Evolutionary conservation across 2,888 invertebrate genomes (phyloP).

Genomic region (Himalopsyche anomala): DNA sequence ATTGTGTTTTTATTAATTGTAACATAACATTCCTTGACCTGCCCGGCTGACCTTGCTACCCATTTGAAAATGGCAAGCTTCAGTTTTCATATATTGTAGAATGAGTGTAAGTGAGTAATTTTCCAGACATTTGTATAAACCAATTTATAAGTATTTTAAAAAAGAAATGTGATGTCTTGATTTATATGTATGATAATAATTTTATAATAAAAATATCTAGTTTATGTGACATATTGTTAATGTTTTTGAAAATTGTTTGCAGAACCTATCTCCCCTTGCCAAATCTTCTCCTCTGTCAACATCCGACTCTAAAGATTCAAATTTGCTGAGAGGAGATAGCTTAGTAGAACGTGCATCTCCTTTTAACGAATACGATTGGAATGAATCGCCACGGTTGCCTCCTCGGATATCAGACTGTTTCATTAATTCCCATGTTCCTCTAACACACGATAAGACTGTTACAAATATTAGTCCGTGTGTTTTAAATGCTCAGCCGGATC

Average conservation of each 20-base stretch:
- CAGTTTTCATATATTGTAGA: too few relatives aligned
- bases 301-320: not conserved
- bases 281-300: constrained; percentile 15
- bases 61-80: too few relatives aligned
- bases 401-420: not conserved
- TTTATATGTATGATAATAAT: not conserved
- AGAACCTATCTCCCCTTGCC: constrained; percentile 18
- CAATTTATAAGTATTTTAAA: too few relatives aligned
- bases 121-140: too few relatives aligned
- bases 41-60: too few relatives aligned
- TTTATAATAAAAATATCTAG: constrained; percentile 8
- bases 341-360: not conserved
- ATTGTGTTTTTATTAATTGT: too few relatives aligned
- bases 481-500: not conserved
- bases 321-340: not conserved
- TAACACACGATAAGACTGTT: constrained; percentile 63
- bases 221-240: not conserved
- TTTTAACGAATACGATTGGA: constrained; percentile 6
- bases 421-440: not conserved
- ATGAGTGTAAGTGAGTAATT: too few relatives aligned
- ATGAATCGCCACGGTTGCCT: constrained; percentile 8
- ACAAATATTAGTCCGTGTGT: not conserved
- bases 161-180: not conserved
- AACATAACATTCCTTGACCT: too few relatives aligned
- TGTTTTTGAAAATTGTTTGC: constrained; percentile 31